Evolutionary conservation across 2,797 vertebrate genomes (phyloP), one percentile per base, ranked within the genome.

Genomic region (Notolabrus celidotus): DNA sequence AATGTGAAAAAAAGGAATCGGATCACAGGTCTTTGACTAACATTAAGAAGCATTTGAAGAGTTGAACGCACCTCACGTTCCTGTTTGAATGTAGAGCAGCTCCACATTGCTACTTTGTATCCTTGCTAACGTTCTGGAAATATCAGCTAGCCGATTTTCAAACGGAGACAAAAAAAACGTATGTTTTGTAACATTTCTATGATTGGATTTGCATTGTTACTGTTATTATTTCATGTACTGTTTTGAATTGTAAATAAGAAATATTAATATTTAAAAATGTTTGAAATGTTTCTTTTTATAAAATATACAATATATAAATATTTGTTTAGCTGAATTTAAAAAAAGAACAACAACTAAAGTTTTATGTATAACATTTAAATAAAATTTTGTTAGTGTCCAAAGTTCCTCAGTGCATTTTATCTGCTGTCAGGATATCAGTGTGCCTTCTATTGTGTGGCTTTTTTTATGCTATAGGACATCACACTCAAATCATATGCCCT

Each of bases 201-300:
- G 89, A 90, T 86, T 88, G 89, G 95, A 88, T 87, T 86, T 86
- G 90, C 90, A 90, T 92, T 92, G 83, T 92, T 90, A 88, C 82
- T 88, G 85, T 92, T 93, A 92, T 94, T 92, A 91, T 95, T 95
- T 96, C 92, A 93, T 96, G 94, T 94, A 92, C 86, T 96, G 96
- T 97, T 96, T 96, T 94, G 91, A 94, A 92, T 88, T 99, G 98
- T 99, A 99, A 95, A 99, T 99, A 99, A 95, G 95, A 97, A 96
- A 95, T 96, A 96, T 96, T 95, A 92, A 94, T 97, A 97, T 96
- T 96, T 94, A 95, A 96, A 96, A 96, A 95, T 94, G 94, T 95
- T 96, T 96, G 84, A 89, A 87, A 88, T 85, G 78, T 88, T 90
- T 87, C 68, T 82, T 90, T 93, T 89, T 91, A 93, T 92, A 92